A percentile compares a stretch with the other conserved stretches of the same genome.
Conservation (phyloP, 2,113 vertebrate genomes). For the Notechis scutatus region DNA sequence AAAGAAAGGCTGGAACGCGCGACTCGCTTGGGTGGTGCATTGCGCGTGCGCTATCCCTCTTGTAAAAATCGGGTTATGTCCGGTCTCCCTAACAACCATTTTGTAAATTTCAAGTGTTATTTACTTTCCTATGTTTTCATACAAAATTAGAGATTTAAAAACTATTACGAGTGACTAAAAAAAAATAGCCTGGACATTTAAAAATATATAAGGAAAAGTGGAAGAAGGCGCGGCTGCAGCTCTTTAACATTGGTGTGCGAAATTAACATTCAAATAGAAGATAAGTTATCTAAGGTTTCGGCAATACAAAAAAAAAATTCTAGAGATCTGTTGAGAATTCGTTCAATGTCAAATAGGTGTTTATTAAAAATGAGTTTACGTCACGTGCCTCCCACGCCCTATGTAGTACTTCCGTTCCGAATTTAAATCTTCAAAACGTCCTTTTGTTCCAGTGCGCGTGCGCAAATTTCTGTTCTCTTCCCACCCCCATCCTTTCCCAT, state of each 20-base stretch:
- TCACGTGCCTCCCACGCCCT: not conserved
- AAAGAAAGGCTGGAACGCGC: not conserved
- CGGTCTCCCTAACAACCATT: not conserved
- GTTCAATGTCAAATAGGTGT: too few relatives aligned
- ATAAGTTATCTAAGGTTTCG: not conserved
- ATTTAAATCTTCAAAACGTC: not conserved
- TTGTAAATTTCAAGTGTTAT: not conserved
- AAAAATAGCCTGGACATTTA: not conserved
- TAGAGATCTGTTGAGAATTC: not conserved
- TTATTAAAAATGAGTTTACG: too few relatives aligned
- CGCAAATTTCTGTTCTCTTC: not conserved
- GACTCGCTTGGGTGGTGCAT: rapidly evolving
- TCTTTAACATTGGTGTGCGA: not conserved
- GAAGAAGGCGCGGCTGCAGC: too few relatives aligned
- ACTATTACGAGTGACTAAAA: not conserved
- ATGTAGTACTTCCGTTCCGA: not conserved
- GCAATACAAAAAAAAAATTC: not conserved
- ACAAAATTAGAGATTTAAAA: not conserved
- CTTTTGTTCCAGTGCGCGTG: not conserved
- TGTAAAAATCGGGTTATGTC: not conserved
- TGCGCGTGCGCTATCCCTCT: not conserved
- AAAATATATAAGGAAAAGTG: not conserved
- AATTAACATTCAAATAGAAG: not conserved
- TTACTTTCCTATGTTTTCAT: not conserved
- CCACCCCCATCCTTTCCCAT: rapidly evolving